Evolutionary conservation across 2,888 invertebrate genomes (phyloP), one percentile per base, ranked within the genome.

Genomic region (Andrena dorsata): DNA sequence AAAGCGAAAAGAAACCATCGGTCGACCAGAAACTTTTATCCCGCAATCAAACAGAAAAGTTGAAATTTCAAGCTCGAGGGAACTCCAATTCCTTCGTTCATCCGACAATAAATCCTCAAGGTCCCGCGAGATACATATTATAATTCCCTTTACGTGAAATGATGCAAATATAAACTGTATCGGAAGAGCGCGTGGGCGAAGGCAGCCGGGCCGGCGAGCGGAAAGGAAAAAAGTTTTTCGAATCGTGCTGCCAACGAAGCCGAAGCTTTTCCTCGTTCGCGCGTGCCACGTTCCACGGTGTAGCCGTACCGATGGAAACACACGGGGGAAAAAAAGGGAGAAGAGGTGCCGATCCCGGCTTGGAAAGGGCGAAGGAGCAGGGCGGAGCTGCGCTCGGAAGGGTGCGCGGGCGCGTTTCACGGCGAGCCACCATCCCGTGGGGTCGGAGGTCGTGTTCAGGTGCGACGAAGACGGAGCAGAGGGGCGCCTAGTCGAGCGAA

Each of bases 351-450:
- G 88, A 86, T 84, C 75, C 86, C 73, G 77, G 84, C 26, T 79
- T 58, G 79, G 79, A 88, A 88, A 88, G 88, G 85, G 87, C 83
- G 87, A 88, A 88, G 88, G 80, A 83, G 87, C 89, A 92, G 92
- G 93, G 93, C 92, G 93, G 93, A 92, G 93, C 92, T 93, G 93
- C 92, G 93, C 92, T 89, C 89, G 89, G 82, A 90, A 88, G 91
- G 92, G 90, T 93, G 93, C 93, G 93, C 90, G 88, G 81, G 86
- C 86, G 88, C 81, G 88, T 87, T 85, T 78, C 85, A 86, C 86
- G 84, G 76, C 84, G 86, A 87, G 80, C 83, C 82, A 83, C 80
- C 84, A 86, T 86, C 86, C 41, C 86, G 88, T 89, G 88, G 90
- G 89, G 89, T 91, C 91, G 91, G 89, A 88, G 91, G 88, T 91